A percentile compares a stretch with the other conserved stretches of the same genome.
phyloP scores from a whole-genome alignment of 2,797 vertebrate genomes.

The Numenius phaeopus region DNA sequence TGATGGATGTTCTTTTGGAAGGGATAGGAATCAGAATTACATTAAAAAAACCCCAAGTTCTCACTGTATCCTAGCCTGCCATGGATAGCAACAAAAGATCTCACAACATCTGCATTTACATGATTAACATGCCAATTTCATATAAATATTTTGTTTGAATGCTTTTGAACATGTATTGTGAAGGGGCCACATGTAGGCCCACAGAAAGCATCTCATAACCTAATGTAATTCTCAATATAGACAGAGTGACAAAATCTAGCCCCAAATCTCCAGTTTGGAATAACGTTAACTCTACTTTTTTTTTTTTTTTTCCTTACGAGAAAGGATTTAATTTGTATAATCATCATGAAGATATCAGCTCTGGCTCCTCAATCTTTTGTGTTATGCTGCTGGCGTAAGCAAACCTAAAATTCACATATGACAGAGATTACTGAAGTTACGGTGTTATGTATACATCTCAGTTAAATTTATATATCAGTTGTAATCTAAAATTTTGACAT shows the following conservation, averaged over 20 bases:
- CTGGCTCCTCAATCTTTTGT: neutral
- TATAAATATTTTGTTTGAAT: neutral
- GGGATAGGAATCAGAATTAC: neutral
- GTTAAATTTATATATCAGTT: neutral
- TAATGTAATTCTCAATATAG: neutral
- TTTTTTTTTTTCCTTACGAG: neutral
- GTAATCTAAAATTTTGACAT: neutral
- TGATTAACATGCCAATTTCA: neutral
- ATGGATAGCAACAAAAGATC: neutral
- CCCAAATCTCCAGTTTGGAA: neutral
- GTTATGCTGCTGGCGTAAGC: neutral
- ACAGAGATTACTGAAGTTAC: neutral
- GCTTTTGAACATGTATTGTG: neutral
- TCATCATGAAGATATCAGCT: neutral
- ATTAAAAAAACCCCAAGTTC: neutral
- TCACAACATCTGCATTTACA: neutral
- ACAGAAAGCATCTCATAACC: neutral
- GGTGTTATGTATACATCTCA: neutral
- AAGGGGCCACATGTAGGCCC: neutral
- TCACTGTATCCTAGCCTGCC: neutral
- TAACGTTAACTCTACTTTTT: neutral
- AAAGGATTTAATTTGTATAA: neutral
- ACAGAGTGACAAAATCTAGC: neutral
- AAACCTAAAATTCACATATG: neutral
- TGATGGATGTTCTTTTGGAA: neutral